Conservation (phyloP, 2,888 invertebrate genomes). For the Apoderus coryli region DNA sequence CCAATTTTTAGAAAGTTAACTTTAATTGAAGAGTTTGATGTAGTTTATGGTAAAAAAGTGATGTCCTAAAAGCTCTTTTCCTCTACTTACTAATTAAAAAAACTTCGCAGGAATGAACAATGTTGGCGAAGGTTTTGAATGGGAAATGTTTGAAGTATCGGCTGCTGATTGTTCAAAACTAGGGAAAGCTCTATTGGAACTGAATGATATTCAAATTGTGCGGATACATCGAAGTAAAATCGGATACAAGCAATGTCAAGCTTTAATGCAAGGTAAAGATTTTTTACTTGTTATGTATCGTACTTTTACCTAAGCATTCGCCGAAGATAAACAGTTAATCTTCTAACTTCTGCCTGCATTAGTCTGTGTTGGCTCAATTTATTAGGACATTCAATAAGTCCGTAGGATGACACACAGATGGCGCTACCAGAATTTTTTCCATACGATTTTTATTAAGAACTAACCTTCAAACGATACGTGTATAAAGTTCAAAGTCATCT, state of each 20-base stretch:
- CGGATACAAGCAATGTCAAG: slow-evolving; percentile 42
- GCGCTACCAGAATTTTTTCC: too few relatives aligned
- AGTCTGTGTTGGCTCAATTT: too few relatives aligned
- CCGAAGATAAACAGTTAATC: slow-evolving; percentile 26
- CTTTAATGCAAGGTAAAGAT: slow-evolving; percentile 36
- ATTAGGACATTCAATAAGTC: too few relatives aligned
- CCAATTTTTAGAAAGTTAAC: slow-evolving; percentile 38
- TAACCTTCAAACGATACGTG: too few relatives aligned
- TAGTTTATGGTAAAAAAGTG: slow-evolving; percentile 28
- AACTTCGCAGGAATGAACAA: slow-evolving; percentile 30
- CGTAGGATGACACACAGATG: too few relatives aligned
- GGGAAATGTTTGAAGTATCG: slow-evolving; percentile 47
- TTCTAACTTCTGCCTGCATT: slow-evolving; percentile 17
- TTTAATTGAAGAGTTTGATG: slow-evolving; percentile 37
- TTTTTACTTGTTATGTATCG: background rate
- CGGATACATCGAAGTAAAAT: slow-evolving; percentile 45
- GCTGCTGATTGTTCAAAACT: slow-evolving; percentile 42
- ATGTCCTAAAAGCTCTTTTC: too few relatives aligned
- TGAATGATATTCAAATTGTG: slow-evolving; percentile 37
- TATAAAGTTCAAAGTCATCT: too few relatives aligned
- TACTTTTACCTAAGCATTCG: background rate
- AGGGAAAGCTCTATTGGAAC: slow-evolving; percentile 30
- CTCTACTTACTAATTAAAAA: slow-evolving; percentile 1
- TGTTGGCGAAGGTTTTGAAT: slow-evolving; percentile 37
- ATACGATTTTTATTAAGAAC: too few relatives aligned